These are phyloP conservation scores for Meganola albula DNA, from an alignment of 2,888 invertebrate genomes.

Conservation along the genomic window DNA sequence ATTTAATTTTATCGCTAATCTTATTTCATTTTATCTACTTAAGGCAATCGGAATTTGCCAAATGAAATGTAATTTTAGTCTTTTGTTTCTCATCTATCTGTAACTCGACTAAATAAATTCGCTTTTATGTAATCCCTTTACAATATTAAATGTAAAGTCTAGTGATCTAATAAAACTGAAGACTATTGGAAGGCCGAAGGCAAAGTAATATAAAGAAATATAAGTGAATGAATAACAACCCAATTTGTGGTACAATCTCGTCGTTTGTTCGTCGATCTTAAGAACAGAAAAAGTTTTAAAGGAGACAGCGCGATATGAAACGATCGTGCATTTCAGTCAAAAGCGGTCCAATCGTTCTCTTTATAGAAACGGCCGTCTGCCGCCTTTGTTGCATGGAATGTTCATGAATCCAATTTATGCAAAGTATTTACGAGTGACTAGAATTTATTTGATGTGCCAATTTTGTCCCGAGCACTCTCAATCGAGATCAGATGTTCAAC, in stretches of 20 bases:
- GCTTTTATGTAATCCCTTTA: too few species aligned
- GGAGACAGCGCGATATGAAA: slow-evolving; percentile 34
- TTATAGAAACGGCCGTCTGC: slow-evolving; percentile 63
- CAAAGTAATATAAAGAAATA: too few species aligned
- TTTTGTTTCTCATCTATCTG: too few species aligned
- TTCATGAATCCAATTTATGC: slow-evolving; percentile 66
- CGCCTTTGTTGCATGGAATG: slow-evolving; percentile 68
- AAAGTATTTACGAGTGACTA: slow-evolving; percentile 71
- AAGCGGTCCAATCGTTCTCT: slow-evolving; percentile 65
- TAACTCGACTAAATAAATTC: too few species aligned
- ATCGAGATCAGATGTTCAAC: too few species aligned
- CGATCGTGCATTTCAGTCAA: slow-evolving; percentile 57
- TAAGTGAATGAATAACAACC: slow-evolving; percentile 39
- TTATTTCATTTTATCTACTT: too few species aligned
- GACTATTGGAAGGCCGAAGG: too few species aligned
- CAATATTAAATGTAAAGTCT: too few species aligned
- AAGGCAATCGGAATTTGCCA: too few species aligned
- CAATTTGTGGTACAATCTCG: slow-evolving; percentile 36
- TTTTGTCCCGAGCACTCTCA: slow-evolving; percentile 46
- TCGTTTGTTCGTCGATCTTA: slow-evolving; percentile 27
- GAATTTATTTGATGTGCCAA: slow-evolving; percentile 69
- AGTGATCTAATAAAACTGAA: too few species aligned
- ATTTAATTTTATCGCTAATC: too few species aligned
- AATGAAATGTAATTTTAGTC: too few species aligned
- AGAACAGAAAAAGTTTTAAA: slow-evolving; percentile 33